These are phyloP conservation scores for Gracilinanus agilis DNA, from an alignment of 2,113 vertebrate species.

Conservation along the genomic window DNA sequence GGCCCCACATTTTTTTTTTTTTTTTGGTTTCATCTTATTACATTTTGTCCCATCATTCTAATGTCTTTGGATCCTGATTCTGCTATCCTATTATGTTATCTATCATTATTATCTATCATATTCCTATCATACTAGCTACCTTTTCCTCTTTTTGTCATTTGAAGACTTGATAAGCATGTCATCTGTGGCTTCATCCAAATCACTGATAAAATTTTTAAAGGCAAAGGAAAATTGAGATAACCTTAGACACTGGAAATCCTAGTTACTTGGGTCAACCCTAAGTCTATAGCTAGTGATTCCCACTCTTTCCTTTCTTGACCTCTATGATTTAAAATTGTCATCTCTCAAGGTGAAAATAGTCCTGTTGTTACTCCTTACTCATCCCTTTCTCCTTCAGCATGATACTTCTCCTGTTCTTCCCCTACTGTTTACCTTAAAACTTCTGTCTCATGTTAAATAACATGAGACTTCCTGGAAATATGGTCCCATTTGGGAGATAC, in stretches of 20 bases:
- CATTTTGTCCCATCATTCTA: background rate
- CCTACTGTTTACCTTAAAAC: background rate
- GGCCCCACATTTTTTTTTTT: background rate
- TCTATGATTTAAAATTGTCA: background rate
- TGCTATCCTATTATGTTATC: background rate
- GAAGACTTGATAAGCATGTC: background rate
- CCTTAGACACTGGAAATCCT: background rate
- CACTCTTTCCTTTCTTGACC: background rate
- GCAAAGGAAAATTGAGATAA: background rate
- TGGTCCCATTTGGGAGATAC: background rate
- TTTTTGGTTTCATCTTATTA: background rate
- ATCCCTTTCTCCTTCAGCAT: background rate
- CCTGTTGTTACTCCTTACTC: background rate
- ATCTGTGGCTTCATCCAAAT: background rate
- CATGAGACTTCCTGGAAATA: background rate
- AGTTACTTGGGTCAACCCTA: background rate
- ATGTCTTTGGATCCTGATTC: background rate
- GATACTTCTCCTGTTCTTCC: too few relatives aligned
- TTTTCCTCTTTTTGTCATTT: background rate
- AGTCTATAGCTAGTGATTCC: background rate
- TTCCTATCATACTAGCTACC: background rate
- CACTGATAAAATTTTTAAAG: background rate
- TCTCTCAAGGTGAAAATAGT: background rate
- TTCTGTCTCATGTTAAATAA: background rate
- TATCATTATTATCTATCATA: background rate